These are phyloP conservation scores for Pionites leucogaster DNA, from an alignment of 2,113 vertebrate genomes.

Conservation along the genomic window DNA sequence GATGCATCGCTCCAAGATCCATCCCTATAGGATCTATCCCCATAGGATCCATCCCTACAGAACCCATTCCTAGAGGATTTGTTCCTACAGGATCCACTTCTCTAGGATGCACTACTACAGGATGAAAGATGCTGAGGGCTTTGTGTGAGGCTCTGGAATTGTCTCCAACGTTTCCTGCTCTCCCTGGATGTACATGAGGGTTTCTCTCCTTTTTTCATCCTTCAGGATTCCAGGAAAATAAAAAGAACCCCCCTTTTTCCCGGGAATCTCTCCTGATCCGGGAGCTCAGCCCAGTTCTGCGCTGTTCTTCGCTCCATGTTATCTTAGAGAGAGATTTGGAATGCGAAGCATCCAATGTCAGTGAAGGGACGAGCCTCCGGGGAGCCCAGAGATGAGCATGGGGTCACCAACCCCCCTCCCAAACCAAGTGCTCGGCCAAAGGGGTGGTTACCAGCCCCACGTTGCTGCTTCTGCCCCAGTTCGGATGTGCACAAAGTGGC, in stretches of 20 bases:
- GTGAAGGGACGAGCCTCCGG: neutral
- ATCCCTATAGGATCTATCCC: neutral
- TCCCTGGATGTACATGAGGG: neutral
- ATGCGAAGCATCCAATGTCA: neutral
- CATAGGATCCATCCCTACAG: neutral
- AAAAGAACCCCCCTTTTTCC: neutral
- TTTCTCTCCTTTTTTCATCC: neutral
- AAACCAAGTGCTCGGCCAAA: neutral
- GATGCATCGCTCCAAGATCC: neutral
- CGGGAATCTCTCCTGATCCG: neutral
- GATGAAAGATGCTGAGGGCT: neutral
- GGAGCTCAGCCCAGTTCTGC: neutral
- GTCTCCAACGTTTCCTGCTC: neutral
- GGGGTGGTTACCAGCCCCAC: accelerated
- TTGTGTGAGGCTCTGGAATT: neutral
- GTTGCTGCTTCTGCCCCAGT: neutral
- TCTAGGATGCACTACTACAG: neutral
- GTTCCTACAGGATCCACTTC: neutral
- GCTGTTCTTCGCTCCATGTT: accelerated
- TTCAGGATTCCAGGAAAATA: neutral
- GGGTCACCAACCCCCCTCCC: neutral
- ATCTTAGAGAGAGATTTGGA: neutral
- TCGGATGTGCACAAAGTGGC: accelerated
- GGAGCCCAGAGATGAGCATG: neutral
- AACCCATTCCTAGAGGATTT: neutral